phyloP scores from a whole-genome alignment of 2,888 invertebrate species.

The Oxytorus armatus region DNA sequence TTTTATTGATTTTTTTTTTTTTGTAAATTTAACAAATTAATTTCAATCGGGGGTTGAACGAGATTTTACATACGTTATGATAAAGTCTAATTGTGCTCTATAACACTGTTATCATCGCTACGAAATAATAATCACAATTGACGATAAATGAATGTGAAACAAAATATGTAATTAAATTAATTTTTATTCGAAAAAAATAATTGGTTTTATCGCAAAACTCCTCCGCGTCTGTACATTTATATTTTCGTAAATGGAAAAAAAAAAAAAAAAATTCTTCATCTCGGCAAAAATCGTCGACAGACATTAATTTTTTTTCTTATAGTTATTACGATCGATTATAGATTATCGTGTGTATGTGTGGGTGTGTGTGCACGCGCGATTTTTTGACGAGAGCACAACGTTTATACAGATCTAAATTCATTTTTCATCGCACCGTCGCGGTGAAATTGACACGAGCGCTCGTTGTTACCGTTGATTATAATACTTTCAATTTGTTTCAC shows the following conservation, averaged over 20 bases:
- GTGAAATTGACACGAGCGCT: constrained; percentile 51
- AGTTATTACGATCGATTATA: constrained; percentile 31
- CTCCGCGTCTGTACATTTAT: background rate
- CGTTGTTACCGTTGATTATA: constrained; percentile 41
- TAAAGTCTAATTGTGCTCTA: background rate
- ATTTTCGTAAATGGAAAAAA: background rate
- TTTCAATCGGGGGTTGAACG: background rate
- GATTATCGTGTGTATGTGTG: constrained; percentile 29
- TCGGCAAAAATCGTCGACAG: constrained; percentile 3
- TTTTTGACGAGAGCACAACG: constrained; percentile 50
- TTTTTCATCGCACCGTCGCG: constrained; percentile 42
- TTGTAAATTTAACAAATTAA: too few relatives aligned
- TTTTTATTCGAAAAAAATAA: background rate
- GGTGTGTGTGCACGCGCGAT: constrained; percentile 4
- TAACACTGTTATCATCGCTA: background rate
- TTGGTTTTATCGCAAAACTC: constrained; percentile 25
- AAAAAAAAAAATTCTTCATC: constrained; percentile 1
- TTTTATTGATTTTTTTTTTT: background rate
- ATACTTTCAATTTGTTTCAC: constrained; percentile 67
- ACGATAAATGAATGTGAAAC: too few relatives aligned
- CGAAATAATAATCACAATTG: too few relatives aligned
- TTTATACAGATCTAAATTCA: constrained; percentile 27
- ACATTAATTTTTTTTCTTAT: constrained; percentile 12
- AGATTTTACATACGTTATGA: background rate
- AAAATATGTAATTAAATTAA: background rate